Conservation (phyloP, 2,113 vertebrate genomes). For the Lasiurus borealis region DNA sequence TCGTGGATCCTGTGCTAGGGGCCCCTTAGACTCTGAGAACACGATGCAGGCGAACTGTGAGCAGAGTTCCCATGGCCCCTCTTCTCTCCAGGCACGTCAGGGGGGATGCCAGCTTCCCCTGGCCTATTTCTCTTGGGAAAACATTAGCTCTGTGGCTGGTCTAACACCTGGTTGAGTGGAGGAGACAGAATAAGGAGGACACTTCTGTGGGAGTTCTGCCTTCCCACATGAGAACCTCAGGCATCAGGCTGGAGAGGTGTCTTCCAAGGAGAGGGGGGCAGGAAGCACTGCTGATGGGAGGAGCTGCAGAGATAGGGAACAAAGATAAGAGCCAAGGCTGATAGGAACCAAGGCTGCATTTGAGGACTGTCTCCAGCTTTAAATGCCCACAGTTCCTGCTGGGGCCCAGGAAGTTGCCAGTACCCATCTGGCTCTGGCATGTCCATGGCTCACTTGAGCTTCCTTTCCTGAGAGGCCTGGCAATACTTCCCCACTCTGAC, state of each 20-base stretch:
- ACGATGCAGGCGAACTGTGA: neutral
- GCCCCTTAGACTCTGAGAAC: neutral
- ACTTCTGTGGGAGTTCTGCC: neutral
- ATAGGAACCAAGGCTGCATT: neutral
- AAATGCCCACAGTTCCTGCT: neutral
- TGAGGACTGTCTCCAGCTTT: neutral
- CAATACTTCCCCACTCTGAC: neutral
- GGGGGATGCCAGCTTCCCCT: neutral
- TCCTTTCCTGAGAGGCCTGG: neutral
- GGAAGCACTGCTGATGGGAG: neutral
- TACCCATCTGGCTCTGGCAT: neutral
- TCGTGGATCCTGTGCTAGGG: neutral
- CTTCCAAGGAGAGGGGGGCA: neutral
- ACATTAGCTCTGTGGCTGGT: neutral
- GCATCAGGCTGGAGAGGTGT: neutral
- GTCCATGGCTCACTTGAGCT: neutral
- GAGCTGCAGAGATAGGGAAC: neutral
- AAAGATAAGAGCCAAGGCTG: neutral
- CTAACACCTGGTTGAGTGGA: neutral
- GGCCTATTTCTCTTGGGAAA: neutral
- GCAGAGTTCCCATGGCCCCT: fast-evolving
- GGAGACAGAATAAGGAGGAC: neutral
- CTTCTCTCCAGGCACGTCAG: neutral
- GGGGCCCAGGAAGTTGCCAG: neutral
- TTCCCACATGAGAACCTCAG: neutral